phyloP scores from a whole-genome alignment of 2,113 vertebrate species.

The Vidua chalybeata region DNA sequence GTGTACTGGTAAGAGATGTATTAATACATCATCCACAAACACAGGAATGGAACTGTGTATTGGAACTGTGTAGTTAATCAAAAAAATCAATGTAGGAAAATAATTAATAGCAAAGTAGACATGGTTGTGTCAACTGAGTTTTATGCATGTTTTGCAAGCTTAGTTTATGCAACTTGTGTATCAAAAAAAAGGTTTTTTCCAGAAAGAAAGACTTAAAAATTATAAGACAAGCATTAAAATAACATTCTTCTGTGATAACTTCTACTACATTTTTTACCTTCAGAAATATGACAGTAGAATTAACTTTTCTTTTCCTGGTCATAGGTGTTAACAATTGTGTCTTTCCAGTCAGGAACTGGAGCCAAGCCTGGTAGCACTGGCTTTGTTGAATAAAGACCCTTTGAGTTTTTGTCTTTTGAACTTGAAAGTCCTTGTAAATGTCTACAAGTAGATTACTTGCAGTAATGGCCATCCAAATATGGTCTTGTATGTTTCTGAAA shows the following conservation, averaged over 20 bases:
- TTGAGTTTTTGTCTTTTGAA: not conserved
- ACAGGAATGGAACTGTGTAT: not conserved
- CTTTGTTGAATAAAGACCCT: not conserved
- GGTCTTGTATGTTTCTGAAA: not conserved
- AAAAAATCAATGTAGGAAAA: not conserved
- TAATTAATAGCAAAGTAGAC: not conserved
- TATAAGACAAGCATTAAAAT: not conserved
- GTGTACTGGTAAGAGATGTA: not conserved
- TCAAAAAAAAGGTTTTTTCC: not conserved
- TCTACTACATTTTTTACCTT: not conserved
- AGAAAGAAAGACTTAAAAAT: not conserved
- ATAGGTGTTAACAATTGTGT: not conserved
- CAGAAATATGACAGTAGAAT: not conserved
- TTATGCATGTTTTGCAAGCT: not conserved
- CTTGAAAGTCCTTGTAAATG: not conserved
- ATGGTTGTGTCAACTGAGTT: not conserved
- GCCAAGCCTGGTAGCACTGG: not conserved
- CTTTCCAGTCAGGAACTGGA: not conserved
- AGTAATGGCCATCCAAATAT: not conserved
- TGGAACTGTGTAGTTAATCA: not conserved
- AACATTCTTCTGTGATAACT: not conserved
- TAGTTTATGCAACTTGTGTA: not conserved
- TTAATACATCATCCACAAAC: not conserved
- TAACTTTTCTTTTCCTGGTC: not conserved
- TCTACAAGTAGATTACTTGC: not conserved